A percentile compares a stretch with the other conserved stretches of the same genome.
Evolutionary conservation across 2,797 vertebrate genomes (phyloP).

Genomic region (Lepilemur septentrionalis): DNA sequence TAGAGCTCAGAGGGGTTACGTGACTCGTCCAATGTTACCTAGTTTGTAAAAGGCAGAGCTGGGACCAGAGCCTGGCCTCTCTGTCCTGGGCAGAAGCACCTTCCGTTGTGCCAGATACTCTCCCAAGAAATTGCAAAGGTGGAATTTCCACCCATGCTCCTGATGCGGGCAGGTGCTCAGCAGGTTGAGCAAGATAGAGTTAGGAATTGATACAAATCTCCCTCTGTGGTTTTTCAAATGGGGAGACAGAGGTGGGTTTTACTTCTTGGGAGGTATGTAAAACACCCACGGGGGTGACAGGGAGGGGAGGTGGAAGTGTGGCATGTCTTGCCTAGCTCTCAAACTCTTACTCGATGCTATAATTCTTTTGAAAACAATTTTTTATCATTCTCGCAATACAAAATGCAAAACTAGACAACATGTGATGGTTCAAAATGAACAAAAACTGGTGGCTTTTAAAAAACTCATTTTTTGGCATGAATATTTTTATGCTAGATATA

Average conservation of each 20-base stretch:
- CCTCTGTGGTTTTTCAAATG: neutral
- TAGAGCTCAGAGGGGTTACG: neutral
- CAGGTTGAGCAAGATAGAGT: neutral
- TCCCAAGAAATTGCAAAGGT: neutral
- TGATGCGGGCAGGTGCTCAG: too few species aligned
- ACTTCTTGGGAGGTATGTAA: too few species aligned
- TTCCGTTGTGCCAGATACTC: accelerated
- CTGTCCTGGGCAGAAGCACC: neutral
- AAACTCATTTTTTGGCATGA: neutral
- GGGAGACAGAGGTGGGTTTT: neutral
- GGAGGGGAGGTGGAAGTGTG: neutral
- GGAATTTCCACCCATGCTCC: neutral
- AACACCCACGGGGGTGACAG: neutral
- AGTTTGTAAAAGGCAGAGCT: neutral
- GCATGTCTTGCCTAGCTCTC: neutral
- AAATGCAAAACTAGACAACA: neutral
- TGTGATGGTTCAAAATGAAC: neutral
- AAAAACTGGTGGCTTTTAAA: neutral
- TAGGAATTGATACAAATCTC: neutral
- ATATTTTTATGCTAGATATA: conserved; percentile 2
- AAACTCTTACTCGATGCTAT: neutral
- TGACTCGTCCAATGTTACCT: accelerated
- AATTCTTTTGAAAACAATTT: neutral
- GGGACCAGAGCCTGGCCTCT: neutral
- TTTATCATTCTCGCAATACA: neutral